Base-by-base conservation (phyloP, 2,797 vertebrate species). In the Hybognathus amarus region DNA sequence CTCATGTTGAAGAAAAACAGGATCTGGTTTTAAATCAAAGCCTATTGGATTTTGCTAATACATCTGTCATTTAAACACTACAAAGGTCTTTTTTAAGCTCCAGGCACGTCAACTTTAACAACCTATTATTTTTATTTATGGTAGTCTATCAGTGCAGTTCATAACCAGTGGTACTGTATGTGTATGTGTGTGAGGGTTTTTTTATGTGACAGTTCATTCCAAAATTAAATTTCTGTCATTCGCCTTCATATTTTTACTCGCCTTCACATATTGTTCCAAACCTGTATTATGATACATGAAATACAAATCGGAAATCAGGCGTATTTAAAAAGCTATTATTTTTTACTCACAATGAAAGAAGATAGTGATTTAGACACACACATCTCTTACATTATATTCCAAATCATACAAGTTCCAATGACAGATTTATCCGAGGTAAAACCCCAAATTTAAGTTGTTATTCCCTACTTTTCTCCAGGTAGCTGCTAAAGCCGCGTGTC, bases 1-100 rank as follows among this genome's bases (percentile, higher is more conserved):
- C 85, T 83, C 80, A 77, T 79, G 83, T 79, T 85, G 74, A 88
- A 69, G 66, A 83, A 83, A 87, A 77, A 86, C 74, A 80, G 77
- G 79, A 77, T 73, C 64, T 50, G 75, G 70, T 85, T 87, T 83
- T 77, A 87, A 87, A 88, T 87, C 85, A 85, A 88, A 85, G 85
- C 47, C 78, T 85, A 85, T 79, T 86, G 83, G 85, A 87, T 88
- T 87, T 80, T 83, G 69, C 54, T 79, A 67, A 88, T 85, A 84
- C 84, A 82, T 80, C 79, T 67, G 70, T 84, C 83, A 85, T 84
- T 88, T 83, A 80, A 84, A 85, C 63, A 84, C 64, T 54, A 79
- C 40, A 47, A 30, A 84, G 79, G 42, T 75, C 38, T 61, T 87
- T 87, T 87, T 79, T 82, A 82, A 71, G 68, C 80, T 76, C 12